A percentile compares a stretch with the other conserved stretches of the same genome.
phyloP scores from a whole-genome alignment of 2,888 invertebrate genomes.

The Pseudanteris insignis region DNA sequence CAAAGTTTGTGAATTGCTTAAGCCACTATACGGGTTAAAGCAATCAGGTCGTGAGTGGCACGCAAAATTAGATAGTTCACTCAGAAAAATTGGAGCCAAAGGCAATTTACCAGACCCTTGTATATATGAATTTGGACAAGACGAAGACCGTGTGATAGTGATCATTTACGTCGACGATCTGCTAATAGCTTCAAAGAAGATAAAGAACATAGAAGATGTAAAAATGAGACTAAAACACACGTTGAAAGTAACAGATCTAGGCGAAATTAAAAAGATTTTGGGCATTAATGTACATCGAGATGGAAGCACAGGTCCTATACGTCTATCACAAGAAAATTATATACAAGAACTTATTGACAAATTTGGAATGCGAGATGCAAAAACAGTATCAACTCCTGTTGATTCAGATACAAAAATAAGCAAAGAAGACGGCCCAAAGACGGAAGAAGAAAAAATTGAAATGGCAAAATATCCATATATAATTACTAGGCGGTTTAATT shows the following conservation, averaged over 20 bases:
- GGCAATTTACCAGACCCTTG: background rate
- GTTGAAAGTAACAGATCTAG: background rate
- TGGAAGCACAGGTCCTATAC: too few relatives aligned
- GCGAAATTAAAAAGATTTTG: too few relatives aligned
- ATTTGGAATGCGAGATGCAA: conserved; percentile 33
- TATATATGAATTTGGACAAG: background rate
- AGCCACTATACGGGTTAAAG: background rate
- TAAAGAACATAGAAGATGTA: background rate
- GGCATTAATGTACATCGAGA: too few relatives aligned
- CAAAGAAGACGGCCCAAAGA: conserved; percentile 14
- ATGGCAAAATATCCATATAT: conserved; percentile 37
- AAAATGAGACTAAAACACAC: background rate
- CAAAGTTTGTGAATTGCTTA: background rate
- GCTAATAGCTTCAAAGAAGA: background rate
- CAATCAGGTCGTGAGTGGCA: conserved; percentile 2
- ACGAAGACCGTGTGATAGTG: background rate
- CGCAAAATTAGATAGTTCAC: background rate
- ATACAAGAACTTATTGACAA: conserved; percentile 26
- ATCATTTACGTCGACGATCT: background rate
- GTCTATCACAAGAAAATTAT: conserved; percentile 10
- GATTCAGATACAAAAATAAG: conserved; percentile 29
- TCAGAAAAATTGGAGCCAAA: background rate
- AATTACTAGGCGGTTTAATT: conserved; percentile 42
- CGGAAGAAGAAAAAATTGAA: conserved; percentile 25
- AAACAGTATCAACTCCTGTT: conserved; percentile 20